Evolutionary conservation across 2,888 invertebrate genomes (phyloP).

Genomic region (Cactoblastis cactorum): DNA sequence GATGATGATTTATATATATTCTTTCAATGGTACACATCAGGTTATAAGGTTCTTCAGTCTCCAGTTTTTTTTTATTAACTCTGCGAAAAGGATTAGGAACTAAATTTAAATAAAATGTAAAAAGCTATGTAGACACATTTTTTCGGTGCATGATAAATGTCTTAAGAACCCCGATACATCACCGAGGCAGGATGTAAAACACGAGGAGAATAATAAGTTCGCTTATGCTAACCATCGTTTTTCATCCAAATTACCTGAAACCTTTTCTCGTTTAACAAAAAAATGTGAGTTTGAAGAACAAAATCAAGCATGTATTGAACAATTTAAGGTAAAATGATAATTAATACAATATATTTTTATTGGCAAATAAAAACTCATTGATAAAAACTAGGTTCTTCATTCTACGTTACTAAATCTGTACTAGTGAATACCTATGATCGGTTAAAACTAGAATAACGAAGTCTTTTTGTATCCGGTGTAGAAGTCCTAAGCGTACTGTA

Average conservation of each 20-base stretch:
- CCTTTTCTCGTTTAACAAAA: background rate
- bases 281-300: background rate
- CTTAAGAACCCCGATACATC: slow-evolving; percentile 11
- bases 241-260: slow-evolving; percentile 12
- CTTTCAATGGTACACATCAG: too few relatives aligned
- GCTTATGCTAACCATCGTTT: slow-evolving; percentile 10
- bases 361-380: too few relatives aligned
- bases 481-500: slow-evolving; percentile 19
- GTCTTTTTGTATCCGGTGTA: background rate
- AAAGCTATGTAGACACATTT: background rate
- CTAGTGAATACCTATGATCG: background rate
- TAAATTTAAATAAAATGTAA: too few relatives aligned
- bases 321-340: too few relatives aligned
- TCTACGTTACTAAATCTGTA: too few relatives aligned
- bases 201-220: slow-evolving; percentile 13
- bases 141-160: slow-evolving; percentile 5
- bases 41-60: too few relatives aligned
- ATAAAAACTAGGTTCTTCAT: too few relatives aligned
- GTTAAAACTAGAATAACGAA: background rate
- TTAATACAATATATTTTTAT: too few relatives aligned
- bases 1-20: too few relatives aligned
- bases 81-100: too few relatives aligned
- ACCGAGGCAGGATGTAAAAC: slow-evolving; percentile 7
- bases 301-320: background rate
- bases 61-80: too few relatives aligned